Evolutionary conservation across 2,888 invertebrate genomes (phyloP), one percentile per base, ranked within the genome.

Genomic region (Diloba caeruleocephala): DNA sequence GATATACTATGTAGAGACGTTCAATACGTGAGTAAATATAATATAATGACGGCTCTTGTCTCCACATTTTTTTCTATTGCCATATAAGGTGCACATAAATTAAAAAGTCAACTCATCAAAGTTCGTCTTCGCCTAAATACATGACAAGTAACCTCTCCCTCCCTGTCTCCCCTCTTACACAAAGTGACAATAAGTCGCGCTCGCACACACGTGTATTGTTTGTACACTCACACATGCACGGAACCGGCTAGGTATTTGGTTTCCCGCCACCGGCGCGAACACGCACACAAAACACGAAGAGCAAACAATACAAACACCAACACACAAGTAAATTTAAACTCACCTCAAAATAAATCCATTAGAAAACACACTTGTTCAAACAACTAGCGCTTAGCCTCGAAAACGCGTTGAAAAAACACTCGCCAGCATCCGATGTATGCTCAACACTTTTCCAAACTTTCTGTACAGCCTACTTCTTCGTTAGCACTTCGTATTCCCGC

Each of bases 311-410:
- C 90, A 90, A 90, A 91, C 91, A 92, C 92, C 86, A 88, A 89
- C 92, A 92, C 87, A 88, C 88, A 90, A 91, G 92, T 92, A 92
- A 92, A 92, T 92, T 93, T 92, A 90, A 92, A 92, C 92, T 93
- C 92, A 93, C 93, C 93, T 93, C 91, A 93, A 92, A 93, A 93
- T 92, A 93, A 92, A 92, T 92, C 93, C 93, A 93, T 93, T 93
- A 93, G 93, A 93, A 93, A 92, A 93, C 92, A 93, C 93, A 93
- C 92, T 93, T 92, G 93, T 93, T 92, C 92, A 93, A 93, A 93
- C 92, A 93, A 89, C 91, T 90, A 92, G 88, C 92, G 92, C 91
- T 92, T 90, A 92, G 92, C 92, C 92, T 92, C 92, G 92, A 92
- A 93, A 92, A 91, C 90, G 89, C 90, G 90, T 90, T 90, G 91